Evolutionary conservation across 2,888 invertebrate species (phyloP), one percentile per base, ranked within the genome.

Genomic region (Eupithecia subfuscata): DNA sequence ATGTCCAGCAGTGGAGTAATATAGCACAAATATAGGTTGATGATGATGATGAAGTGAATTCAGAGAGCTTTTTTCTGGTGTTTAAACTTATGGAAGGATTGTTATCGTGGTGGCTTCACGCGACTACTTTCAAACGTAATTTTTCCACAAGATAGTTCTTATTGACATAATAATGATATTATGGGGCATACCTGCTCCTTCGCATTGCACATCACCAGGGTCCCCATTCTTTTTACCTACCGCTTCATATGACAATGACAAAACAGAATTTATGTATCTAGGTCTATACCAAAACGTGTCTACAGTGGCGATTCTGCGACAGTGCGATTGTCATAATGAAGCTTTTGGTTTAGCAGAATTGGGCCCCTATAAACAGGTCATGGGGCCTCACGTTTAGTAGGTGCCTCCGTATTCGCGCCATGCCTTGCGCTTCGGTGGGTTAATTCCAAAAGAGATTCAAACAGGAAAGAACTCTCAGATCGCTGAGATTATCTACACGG

Each of bases 401-500:
- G 9, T 22, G 11, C 22, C 52, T 56, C 11, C 52, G 22, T 56
- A 22, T 56, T 22, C 1, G 16, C 22, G 22, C 22, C 11, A n/a
- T 22, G 11, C 22, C n/a, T 11, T 56, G 11, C 48, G 48, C 52
- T 56, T 56, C 52, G 52, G n/a, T 56, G 52, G 22, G 22, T 56
- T 56, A 8, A 48, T 48, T 48, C 48, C 48, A n/a, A n/a, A 48
- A 56, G 52, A 11, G 22, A 56, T 22, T 22, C 52, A 22, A 56
- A 22, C 11, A 56, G 11, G 22, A 11, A 56, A 56, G 52, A 56
- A 22, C 3, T 56, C 52, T 56, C n/a, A 56, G 52, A 52, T 52
- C 9, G 52, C 52, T n/a, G 52, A n/a, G n/a, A n/a, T 52, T 52
- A 52, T 52, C n/a, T 52, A 52, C 52, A n/a, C 52, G 52, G 52